Percentiles rank a stretch among this genome's conserved stretches.
Evolutionary conservation across 1,140 invertebrate species (phyloP).

Genomic region (Calephelis virginiensis): DNA sequence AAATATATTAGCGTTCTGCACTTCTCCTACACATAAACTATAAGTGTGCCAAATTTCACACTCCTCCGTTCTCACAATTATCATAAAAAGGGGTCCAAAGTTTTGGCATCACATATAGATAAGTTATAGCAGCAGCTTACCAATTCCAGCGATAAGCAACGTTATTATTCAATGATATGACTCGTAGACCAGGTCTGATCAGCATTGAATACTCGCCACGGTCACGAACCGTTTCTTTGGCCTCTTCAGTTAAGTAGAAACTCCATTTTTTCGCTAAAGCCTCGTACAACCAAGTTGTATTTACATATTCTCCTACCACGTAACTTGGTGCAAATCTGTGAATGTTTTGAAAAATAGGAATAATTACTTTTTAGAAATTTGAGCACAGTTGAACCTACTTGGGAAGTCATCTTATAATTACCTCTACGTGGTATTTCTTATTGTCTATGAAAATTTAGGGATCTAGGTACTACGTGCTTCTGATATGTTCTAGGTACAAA

Average conservation of each 20-base stretch:
- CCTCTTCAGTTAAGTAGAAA: conserved; percentile 81
- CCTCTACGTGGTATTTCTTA: too few species aligned
- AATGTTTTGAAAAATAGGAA: conserved; percentile 18
- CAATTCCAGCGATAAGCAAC: conserved; percentile 86
- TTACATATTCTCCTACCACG: conserved; percentile 74
- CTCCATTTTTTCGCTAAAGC: conserved; percentile 82
- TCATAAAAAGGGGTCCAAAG: too few species aligned
- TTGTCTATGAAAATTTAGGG: too few species aligned
- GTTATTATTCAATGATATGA: conserved; percentile 88
- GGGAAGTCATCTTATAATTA: too few species aligned
- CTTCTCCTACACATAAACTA: too few species aligned
- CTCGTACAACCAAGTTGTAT: conserved; percentile 85
- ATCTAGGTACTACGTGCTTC: too few species aligned
- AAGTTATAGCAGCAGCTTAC: conserved; percentile 70
- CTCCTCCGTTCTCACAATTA: too few species aligned
- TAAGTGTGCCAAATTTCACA: too few species aligned
- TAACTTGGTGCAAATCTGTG: conserved; percentile 79
- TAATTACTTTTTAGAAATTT: not conserved
- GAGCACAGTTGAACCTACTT: too few species aligned
- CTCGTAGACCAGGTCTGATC: conserved; percentile 82
- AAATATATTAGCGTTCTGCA: too few species aligned
- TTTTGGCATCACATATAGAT: not conserved
- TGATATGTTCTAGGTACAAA: too few species aligned
- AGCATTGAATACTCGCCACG: conserved; percentile 86
- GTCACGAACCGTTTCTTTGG: conserved; percentile 80